phyloP scores from a whole-genome alignment of 2,888 invertebrate species.

The Drosophila macrospina region DNA sequence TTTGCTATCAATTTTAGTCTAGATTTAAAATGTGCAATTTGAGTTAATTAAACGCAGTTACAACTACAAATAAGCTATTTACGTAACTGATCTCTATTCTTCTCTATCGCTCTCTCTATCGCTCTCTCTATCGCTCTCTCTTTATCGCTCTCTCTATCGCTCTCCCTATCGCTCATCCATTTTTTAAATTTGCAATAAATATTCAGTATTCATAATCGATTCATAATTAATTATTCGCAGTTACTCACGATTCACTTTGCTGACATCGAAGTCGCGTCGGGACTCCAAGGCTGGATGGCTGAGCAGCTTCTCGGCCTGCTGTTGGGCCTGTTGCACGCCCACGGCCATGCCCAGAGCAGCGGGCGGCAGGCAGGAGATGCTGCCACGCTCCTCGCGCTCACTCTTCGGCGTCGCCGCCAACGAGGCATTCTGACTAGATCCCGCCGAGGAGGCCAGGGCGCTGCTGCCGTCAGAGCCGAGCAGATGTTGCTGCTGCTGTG shows the following conservation, averaged over 20 bases:
- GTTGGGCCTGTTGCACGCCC: constrained; percentile 67
- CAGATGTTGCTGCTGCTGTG: constrained; percentile 43
- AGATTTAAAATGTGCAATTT: constrained; percentile 5
- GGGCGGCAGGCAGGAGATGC: constrained; percentile 82
- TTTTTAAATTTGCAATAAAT: constrained; percentile 9
- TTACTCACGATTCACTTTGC: constrained; percentile 86
- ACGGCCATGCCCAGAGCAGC: constrained; percentile 77
- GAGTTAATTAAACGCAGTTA: not conserved
- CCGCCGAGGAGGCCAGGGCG: constrained; percentile 68
- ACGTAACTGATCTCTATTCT: not conserved
- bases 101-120: not conserved
- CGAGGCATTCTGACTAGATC: constrained; percentile 80
- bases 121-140: too few relatives aligned
- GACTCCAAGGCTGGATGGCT: constrained; percentile 82
- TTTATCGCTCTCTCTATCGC: too few relatives aligned
- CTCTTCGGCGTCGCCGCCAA: constrained; percentile 81
- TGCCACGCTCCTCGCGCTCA: constrained; percentile 74
- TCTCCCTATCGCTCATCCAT: too few relatives aligned
- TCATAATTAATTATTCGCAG: constrained; percentile 18
- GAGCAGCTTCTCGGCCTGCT: constrained; percentile 81
- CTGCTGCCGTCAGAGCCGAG: constrained; percentile 54
- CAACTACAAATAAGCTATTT: too few relatives aligned
- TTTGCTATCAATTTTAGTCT: constrained; percentile 26
- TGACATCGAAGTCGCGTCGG: constrained; percentile 85
- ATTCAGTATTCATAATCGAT: constrained; percentile 18